Evolutionary conservation across 2,797 vertebrate species (phyloP).

Genomic region (Hemibagrus guttatus): DNA sequence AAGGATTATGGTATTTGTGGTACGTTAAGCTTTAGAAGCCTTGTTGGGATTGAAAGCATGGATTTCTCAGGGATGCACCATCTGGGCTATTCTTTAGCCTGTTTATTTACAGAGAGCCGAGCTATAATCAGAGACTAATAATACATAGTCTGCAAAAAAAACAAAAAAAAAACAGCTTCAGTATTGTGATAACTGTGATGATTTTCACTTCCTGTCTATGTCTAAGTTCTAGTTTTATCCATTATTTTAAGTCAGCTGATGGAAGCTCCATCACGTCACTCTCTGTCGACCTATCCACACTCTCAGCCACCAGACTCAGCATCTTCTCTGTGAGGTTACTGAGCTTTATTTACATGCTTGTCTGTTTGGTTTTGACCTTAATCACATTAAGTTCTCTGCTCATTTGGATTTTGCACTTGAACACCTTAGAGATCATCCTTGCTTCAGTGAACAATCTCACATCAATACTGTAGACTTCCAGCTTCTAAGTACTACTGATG

Average conservation of each 20-base stretch:
- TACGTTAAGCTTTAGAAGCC: constrained; percentile 16
- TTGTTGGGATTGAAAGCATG: constrained; percentile 22
- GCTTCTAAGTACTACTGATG: not conserved
- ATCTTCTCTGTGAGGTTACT: not conserved
- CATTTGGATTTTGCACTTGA: not conserved
- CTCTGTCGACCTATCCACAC: too few relatives aligned
- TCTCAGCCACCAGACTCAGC: not conserved
- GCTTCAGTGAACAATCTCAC: not conserved
- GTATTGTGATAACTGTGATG: not conserved
- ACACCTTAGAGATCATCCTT: not conserved
- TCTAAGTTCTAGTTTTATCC: not conserved
- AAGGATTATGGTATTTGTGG: constrained; percentile 35
- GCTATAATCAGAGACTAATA: not conserved
- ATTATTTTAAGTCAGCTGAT: not conserved
- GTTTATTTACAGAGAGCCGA: constrained; percentile 8
- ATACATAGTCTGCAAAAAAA: not conserved
- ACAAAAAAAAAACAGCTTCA: not conserved
- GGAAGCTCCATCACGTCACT: not conserved
- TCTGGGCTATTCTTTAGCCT: constrained; percentile 25
- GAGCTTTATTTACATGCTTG: not conserved
- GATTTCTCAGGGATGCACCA: constrained; percentile 23
- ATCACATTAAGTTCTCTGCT: not conserved
- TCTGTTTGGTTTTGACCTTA: not conserved
- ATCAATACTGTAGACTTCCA: not conserved
- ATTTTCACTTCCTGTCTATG: not conserved